Evolutionary conservation across 35 echinoderm and acorn worm species (phyloP).

Genomic region (Eucidaris tribuloides): DNA sequence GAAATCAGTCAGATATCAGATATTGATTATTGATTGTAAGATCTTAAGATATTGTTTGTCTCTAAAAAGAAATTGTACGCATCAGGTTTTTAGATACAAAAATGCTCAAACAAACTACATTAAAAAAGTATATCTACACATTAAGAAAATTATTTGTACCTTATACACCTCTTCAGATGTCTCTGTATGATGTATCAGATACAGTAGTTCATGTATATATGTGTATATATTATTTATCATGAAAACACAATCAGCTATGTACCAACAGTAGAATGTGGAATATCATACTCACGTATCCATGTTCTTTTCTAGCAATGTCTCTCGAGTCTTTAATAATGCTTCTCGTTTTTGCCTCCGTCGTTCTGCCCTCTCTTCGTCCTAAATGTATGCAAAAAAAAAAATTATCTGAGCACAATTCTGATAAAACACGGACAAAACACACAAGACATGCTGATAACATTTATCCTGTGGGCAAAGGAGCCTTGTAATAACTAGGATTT

Average conservation of each 20-base stretch:
- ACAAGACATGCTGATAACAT: no score
- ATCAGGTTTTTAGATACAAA: neutral
- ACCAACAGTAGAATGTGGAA: neutral
- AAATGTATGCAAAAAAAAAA: no score
- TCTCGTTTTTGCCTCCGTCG: constrained; percentile 1
- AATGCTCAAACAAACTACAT: neutral
- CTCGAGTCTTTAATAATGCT: neutral
- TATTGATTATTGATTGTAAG: neutral
- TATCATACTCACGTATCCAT: constrained; percentile 67
- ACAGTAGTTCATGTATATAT: neutral
- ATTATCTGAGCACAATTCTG: no score
- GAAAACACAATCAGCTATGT: neutral
- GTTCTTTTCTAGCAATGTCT: constrained; percentile 35
- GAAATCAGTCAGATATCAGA: neutral
- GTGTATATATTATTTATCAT: neutral
- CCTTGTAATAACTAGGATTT: no score
- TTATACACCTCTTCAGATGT: neutral
- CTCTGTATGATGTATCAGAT: neutral
- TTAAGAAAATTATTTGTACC: neutral
- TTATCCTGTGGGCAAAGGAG: no score
- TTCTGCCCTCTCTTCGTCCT: neutral
- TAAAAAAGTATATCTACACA: neutral
- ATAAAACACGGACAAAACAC: no score
- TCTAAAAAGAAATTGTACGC: neutral
- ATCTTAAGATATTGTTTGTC: neutral